Evolutionary conservation across 2,888 invertebrate species (phyloP), one percentile per base, ranked within the genome.

Genomic region (Alentia gelatinosa): DNA sequence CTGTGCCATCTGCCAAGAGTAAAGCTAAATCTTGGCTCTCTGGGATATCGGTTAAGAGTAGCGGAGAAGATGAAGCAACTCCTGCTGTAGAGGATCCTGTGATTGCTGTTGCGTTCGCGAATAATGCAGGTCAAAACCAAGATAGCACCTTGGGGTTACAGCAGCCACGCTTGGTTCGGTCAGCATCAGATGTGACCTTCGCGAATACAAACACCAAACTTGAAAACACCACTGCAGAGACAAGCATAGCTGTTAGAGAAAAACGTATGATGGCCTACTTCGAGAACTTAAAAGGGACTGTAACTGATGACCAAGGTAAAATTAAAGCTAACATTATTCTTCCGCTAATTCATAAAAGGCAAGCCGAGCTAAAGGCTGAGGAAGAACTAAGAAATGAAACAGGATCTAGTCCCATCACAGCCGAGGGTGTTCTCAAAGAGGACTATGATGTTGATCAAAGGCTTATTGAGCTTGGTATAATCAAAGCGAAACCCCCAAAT

Each of bases 401-500:
- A 5, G 74, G 33, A 33, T 33, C 33, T 7, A 37, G 79, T 23
- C 79, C 79, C 1, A 79, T 37, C 37, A 79, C 68, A 1, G 3
- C 68, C 23, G 30, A 68, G 12, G 30, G 30, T 26, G 26, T 15
- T 26, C 26, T 79, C 37, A 50, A 42, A 47, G 47, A 86, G 42
- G 86, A 86, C 47, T 47, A 86, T 30, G 83, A 83, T 47, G 47
- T 86, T 42, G 86, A 86, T 4, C 33, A 47, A 30, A 42, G 86
- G 47, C 86, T 86, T 4, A 42, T 23, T 9, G 47, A 86, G 3
- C 30, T 86, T 3, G 86, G 86, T 1, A 86, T 86, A 12, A 86
- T 86, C 26, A 86, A 86, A 30, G 47, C 19, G 3, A 42, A 33
- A 26, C 47, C 15, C 9, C 12, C 23, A 30, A 37, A 35, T 30